phyloP scores from a whole-genome alignment of 2,113 vertebrate genomes.

The Lates calcarifer region DNA sequence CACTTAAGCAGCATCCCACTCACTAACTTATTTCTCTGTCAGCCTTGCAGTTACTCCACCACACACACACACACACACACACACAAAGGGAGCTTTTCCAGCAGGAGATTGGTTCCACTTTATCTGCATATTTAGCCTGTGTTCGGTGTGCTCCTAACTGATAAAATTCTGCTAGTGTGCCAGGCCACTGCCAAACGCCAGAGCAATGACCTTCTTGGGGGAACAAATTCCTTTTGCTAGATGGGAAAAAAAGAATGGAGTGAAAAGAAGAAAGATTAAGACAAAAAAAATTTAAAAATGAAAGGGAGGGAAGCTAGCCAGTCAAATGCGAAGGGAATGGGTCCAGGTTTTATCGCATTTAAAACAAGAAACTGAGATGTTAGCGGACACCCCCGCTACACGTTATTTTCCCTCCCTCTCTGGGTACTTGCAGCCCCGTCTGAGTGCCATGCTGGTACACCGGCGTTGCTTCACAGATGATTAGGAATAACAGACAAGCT shows the following conservation, averaged over 20 bases:
- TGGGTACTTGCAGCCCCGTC: conserved; percentile 28
- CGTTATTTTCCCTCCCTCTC: conserved; percentile 23
- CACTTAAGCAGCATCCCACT: conserved; percentile 43
- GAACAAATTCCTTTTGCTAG: conserved; percentile 67
- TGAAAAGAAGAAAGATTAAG: conserved; percentile 31
- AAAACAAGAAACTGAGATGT: conserved; percentile 72
- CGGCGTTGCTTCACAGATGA: conserved; percentile 72
- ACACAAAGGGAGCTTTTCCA: conserved; percentile 66
- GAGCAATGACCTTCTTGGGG: conserved; percentile 73
- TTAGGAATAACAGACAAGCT: conserved; percentile 71
- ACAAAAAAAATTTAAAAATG: conserved; percentile 5
- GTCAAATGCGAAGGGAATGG: conserved; percentile 40
- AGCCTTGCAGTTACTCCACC: conserved; percentile 18
- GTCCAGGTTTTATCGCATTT: conserved; percentile 68
- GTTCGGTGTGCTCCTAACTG: conserved; percentile 73
- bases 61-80: conserved; percentile 26
- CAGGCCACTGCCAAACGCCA: conserved; percentile 64
- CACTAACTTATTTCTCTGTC: conserved; percentile 38
- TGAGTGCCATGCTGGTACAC: conserved; percentile 61
- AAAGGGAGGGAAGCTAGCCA: conserved; percentile 23
- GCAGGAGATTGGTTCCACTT: conserved; percentile 73
- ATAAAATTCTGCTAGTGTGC: conserved; percentile 78
- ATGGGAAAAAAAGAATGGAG: conserved; percentile 27
- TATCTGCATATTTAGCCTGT: conserved; percentile 78
- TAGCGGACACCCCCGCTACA: conserved; percentile 38